phyloP scores from a whole-genome alignment of 1,140 invertebrate species.

The Conus betulinus region DNA sequence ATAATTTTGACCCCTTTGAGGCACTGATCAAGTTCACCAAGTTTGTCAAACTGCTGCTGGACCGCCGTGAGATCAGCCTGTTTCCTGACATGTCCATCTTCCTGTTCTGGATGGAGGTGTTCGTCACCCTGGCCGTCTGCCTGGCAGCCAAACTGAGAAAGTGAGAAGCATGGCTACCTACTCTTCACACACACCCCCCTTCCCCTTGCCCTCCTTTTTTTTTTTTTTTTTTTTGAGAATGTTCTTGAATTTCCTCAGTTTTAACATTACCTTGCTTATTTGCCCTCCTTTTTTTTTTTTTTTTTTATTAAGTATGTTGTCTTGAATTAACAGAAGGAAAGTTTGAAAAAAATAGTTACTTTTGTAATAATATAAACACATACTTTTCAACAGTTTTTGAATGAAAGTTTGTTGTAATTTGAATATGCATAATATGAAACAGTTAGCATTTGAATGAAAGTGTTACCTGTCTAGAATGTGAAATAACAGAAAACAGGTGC shows the following conservation, averaged over 20 bases:
- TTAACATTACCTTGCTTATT: too few species aligned
- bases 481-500: too few species aligned
- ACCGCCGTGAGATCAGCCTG: conserved; percentile 30
- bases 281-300: neutral
- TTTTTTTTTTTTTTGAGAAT: neutral
- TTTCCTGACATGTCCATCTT: conserved; percentile 51
- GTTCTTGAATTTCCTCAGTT: too few species aligned
- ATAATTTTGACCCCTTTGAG: conserved; percentile 51
- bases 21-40: conserved; percentile 60
- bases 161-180: neutral
- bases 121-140: conserved; percentile 47
- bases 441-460: too few species aligned
- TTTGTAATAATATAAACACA: too few species aligned
- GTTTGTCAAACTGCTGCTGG: conserved; percentile 47
- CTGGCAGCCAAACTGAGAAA: conserved; percentile 49
- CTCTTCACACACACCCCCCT: neutral
- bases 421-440: too few species aligned
- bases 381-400: too few species aligned
- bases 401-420: too few species aligned
- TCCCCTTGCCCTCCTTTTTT: neutral
- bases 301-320: neutral
- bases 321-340: neutral
- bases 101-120: conserved; percentile 61
- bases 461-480: too few species aligned
- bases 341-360: too few species aligned